Conservation (phyloP, 2,113 vertebrate species). For the Sturnira hondurensis region DNA sequence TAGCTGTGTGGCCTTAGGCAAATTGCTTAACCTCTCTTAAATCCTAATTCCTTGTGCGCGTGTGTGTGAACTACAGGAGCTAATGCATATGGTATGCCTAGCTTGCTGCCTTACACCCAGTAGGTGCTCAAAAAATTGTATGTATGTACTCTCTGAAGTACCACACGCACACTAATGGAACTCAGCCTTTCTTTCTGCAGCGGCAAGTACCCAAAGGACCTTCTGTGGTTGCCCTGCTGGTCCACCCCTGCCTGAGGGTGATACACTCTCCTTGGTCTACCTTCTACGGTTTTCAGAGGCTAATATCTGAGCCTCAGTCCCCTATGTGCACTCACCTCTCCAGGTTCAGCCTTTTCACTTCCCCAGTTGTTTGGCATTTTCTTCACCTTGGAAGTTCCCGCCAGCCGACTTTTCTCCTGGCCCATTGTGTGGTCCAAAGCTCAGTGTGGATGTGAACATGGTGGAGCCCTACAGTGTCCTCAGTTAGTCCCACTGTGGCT, state of each 20-base stretch:
- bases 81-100: neutral
- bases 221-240: neutral
- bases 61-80: neutral
- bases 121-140: neutral
- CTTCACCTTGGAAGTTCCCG: neutral
- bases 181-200: neutral
- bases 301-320: neutral
- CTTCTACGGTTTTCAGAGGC: neutral
- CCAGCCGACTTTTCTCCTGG: neutral
- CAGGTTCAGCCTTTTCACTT: neutral
- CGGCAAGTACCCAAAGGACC: neutral
- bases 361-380: neutral
- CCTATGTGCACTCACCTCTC: accelerated
- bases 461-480: neutral
- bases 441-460: neutral
- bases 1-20: neutral
- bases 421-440: neutral
- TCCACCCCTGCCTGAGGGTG: neutral
- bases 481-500: neutral
- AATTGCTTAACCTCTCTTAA: neutral
- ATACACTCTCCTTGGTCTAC: neutral
- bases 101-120: neutral
- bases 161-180: no score
- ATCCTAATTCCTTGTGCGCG: neutral
- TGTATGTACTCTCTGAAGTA: neutral